Evolutionary conservation across 2,113 vertebrate species (phyloP), one percentile per base, ranked within the genome.

Genomic region (Pseudopipra pipra): DNA sequence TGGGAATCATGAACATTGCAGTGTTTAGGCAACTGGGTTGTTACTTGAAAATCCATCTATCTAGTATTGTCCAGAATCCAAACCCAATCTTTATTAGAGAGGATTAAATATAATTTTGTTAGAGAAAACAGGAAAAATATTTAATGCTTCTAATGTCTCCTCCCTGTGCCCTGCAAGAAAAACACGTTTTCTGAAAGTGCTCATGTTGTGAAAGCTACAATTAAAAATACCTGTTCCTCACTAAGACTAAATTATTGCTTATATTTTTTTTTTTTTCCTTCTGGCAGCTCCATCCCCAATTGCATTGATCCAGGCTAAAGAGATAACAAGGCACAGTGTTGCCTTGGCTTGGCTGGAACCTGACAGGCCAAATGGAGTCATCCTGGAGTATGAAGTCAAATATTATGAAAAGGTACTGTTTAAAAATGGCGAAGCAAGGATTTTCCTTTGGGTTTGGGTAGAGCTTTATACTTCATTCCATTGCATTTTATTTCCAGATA

Each of bases 361-460:
- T 8, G 99, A 99, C 44, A 98, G 99, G 46, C 98, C 99, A 96
- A 99, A 99, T 12, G 99, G 99, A 35, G 99, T 99, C 82, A 99
- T 99, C 93, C 96, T 99, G 93, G 99, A 99, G 87, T 99, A 99
- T 16, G 99, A 99, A 97, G 99, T 99, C 98, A 99, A 99, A 94
- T 99, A 99, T 96, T 99, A 99, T 16, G 99, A 99, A 94, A 99
- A 99, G 99, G 99, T 99, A 97, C 65, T 75, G n/a, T 65, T 93
- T 27, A 63, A 35, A 95, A 87, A 61, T 10, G 52, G 28, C 44
- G 87, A 77, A 75, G 51, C 31, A 30, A 65, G 31, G 51, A 28
- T 8, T 8, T 74, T 28, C n/a, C 11, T 20, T 46, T 58, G 47
- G 39, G 8, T 46, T 31, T 31, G 44, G 63, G 33, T 31, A 87